A percentile compares a stretch with the other conserved stretches of the same genome.
Evolutionary conservation across 1,140 invertebrate species (phyloP).

Genomic region (Orussus abietinus): DNA sequence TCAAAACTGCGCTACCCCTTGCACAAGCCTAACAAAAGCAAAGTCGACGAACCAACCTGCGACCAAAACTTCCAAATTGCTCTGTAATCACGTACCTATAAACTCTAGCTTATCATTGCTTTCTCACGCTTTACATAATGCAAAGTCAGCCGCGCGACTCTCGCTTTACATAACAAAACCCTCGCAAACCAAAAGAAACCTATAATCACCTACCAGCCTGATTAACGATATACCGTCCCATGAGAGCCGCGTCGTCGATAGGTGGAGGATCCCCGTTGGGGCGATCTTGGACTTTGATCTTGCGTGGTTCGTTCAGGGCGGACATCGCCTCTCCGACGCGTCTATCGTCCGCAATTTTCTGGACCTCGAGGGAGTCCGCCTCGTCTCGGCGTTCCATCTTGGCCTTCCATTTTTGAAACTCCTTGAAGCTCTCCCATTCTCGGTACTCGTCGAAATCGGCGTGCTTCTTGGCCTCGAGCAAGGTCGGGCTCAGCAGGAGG

Average conservation of each 20-base stretch:
- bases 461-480: too few relatives aligned
- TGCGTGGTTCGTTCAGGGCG: not conserved
- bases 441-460: conserved; percentile 23
- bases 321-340: not conserved
- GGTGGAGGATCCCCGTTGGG: conserved; percentile 37
- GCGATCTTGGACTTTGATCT: conserved; percentile 2
- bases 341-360: not conserved
- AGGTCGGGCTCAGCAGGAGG: too few relatives aligned
- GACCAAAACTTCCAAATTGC: too few relatives aligned
- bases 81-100: conserved; percentile 8
- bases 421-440: conserved; percentile 19
- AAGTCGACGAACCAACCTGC: too few relatives aligned
- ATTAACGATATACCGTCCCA: conserved; percentile 57
- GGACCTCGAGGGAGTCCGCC: not conserved
- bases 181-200: conserved; percentile 5
- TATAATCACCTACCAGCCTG: conserved; percentile 42
- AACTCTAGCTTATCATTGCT: not conserved
- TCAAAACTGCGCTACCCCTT: conserved; percentile 8
- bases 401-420: not conserved
- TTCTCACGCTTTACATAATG: not conserved
- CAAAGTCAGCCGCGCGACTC: too few relatives aligned
- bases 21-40: not conserved
- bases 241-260: conserved; percentile 44
- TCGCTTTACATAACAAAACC: conserved; percentile 3
- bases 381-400: not conserved